Percentiles rank a stretch among this genome's conserved stretches.
Evolutionary conservation across 2,888 invertebrate genomes (phyloP).

Genomic region (Andrena chrysosceles): DNA sequence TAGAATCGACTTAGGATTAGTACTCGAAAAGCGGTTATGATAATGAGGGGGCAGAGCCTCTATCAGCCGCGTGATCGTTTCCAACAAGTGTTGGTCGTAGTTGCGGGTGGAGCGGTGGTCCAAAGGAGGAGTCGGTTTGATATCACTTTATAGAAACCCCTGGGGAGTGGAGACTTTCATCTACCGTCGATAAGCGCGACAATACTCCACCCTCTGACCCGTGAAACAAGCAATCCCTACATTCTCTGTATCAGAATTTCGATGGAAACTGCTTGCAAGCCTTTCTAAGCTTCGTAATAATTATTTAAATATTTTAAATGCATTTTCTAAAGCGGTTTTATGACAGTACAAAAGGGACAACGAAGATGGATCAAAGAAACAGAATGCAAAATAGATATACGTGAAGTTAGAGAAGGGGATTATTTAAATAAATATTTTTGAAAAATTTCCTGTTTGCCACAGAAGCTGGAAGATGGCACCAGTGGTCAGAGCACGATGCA

Average conservation of each 20-base stretch:
- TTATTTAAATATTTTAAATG: too few relatives aligned
- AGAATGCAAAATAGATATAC: too few relatives aligned
- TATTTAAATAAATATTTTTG: not conserved
- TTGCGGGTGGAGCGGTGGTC: slow-evolving; percentile 58
- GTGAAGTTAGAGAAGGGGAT: too few relatives aligned
- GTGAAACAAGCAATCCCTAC: not conserved
- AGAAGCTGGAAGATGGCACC: slow-evolving; percentile 6
- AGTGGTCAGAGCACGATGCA: fast-evolving
- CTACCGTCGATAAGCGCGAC: slow-evolving; percentile 51
- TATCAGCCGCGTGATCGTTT: slow-evolving; percentile 52
- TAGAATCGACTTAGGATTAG: slow-evolving; percentile 26
- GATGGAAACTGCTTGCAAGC: too few relatives aligned
- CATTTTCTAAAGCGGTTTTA: too few relatives aligned
- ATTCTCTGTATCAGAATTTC: too few relatives aligned
- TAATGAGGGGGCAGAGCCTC: slow-evolving; percentile 71
- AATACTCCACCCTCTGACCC: not conserved
- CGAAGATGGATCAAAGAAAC: too few relatives aligned
- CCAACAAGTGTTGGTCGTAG: slow-evolving; percentile 45
- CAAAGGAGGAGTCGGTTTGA: slow-evolving; percentile 52
- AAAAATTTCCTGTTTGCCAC: not conserved
- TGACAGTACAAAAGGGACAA: too few relatives aligned
- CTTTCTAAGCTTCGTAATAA: too few relatives aligned
- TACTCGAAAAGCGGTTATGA: slow-evolving; percentile 67
- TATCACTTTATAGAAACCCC: slow-evolving; percentile 22
- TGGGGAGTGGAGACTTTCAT: slow-evolving; percentile 15